Percentiles rank a stretch among this genome's conserved stretches.
Conservation (phyloP, 2,888 invertebrate species). For the Abrostola triplasia region DNA sequence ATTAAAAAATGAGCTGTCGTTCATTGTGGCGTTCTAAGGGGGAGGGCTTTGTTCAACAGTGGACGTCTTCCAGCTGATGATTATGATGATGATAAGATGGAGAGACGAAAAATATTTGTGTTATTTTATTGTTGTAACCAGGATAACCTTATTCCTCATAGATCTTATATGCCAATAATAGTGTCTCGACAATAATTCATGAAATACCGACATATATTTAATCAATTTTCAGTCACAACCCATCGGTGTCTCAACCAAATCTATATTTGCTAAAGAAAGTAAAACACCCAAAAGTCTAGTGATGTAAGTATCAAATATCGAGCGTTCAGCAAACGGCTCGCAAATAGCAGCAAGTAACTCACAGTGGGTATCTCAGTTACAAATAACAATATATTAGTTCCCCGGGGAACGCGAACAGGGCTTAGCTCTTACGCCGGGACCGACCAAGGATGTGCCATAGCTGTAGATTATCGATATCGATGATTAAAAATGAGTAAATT, state of each 20-base stretch:
- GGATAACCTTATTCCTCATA: neutral
- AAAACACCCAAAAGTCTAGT: slow-evolving; percentile 16
- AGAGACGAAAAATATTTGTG: too few species aligned
- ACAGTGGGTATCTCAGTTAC: slow-evolving; percentile 65
- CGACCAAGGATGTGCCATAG: slow-evolving; percentile 55
- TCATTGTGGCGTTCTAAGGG: too few species aligned
- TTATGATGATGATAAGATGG: too few species aligned
- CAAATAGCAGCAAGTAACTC: slow-evolving; percentile 53
- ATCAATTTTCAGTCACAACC: too few species aligned
- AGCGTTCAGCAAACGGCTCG: slow-evolving; percentile 44
- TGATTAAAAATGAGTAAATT: neutral
- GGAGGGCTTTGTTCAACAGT: too few species aligned
- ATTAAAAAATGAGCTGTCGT: too few species aligned
- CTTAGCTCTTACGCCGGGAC: slow-evolving; percentile 78
- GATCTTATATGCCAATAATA: too few species aligned
- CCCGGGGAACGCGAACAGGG: slow-evolving; percentile 78
- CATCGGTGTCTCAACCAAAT: too few species aligned
- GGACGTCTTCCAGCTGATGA: too few species aligned
- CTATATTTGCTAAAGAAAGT: neutral
- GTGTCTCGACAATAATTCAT: too few species aligned
- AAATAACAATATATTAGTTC: slow-evolving; percentile 84
- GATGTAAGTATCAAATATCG: slow-evolving; percentile 55
- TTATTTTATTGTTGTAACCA: too few species aligned
- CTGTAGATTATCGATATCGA: slow-evolving; percentile 36
- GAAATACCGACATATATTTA: too few species aligned